These are phyloP conservation scores for Diprion similis DNA, from an alignment of 1,140 invertebrate species.

Conservation along the genomic window DNA sequence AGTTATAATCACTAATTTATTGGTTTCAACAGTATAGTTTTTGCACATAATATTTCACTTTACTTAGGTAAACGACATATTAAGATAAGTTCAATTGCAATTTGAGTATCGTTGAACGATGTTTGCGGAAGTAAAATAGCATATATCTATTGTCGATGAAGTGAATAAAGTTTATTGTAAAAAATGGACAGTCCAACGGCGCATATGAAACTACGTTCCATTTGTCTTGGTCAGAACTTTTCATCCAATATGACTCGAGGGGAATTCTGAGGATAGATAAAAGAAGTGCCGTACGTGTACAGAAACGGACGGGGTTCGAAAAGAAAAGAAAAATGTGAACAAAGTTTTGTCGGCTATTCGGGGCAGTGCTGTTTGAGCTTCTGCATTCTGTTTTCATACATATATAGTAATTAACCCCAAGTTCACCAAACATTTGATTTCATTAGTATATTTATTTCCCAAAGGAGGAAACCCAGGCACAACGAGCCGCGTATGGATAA, in stretches of 20 bases:
- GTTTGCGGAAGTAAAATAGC: neutral
- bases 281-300: too few relatives aligned
- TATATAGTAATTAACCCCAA: constrained; percentile 31
- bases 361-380: neutral
- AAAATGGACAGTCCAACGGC: constrained; percentile 17
- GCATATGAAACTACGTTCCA: constrained; percentile 14
- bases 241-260: constrained; percentile 17
- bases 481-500: too few relatives aligned
- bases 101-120: neutral
- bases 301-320: too few relatives aligned
- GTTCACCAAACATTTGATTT: constrained; percentile 27
- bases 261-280: neutral
- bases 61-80: too few relatives aligned
- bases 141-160: neutral
- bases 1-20: too few relatives aligned
- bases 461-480: neutral
- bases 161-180: constrained; percentile 20
- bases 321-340: neutral
- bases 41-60: too few relatives aligned
- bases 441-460: constrained; percentile 19
- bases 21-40: too few relatives aligned
- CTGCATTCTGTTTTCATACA: constrained; percentile 20
- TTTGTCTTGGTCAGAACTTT: constrained; percentile 32
- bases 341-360: neutral
- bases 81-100: too few relatives aligned